Evolutionary conservation across 1,140 invertebrate species (phyloP).

Genomic region (Ganaspis sp.): DNA sequence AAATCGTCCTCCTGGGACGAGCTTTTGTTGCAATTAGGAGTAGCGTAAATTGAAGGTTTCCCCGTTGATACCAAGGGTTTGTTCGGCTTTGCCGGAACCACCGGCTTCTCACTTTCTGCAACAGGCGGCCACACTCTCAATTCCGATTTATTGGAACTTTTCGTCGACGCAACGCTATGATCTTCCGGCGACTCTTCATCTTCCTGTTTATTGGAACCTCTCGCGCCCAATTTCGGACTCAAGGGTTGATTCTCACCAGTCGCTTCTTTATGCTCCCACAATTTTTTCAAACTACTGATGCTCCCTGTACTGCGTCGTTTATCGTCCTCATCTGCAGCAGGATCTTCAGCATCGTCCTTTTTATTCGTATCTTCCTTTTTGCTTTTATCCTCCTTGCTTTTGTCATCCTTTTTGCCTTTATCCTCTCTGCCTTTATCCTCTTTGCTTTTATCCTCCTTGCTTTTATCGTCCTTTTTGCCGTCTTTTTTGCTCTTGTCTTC

Average conservation of each 20-base stretch:
- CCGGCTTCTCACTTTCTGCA: constrained; percentile 81
- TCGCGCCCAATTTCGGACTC: constrained; percentile 80
- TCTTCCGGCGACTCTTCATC: constrained; percentile 77
- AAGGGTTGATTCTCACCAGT: constrained; percentile 75
- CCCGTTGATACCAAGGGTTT: constrained; percentile 71
- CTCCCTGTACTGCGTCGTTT: constrained; percentile 94
- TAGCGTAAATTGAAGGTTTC: constrained; percentile 78
- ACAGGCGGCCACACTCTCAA: constrained; percentile 78
- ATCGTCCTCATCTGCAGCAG: constrained; percentile 86
- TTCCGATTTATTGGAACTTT: constrained; percentile 73
- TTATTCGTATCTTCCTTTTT: too few species aligned
- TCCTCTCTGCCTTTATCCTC: too few species aligned
- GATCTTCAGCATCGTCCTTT: too few species aligned
- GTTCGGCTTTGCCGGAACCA: constrained; percentile 80
- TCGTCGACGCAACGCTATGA: constrained; percentile 70
- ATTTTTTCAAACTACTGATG: constrained; percentile 93
- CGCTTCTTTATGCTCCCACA: constrained; percentile 89
- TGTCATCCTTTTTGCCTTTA: too few species aligned
- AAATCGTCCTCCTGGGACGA: constrained; percentile 52
- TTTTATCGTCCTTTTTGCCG: too few species aligned
- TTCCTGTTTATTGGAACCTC: constrained; percentile 56
- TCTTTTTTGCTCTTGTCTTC: too few species aligned
- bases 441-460: too few species aligned
- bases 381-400: too few species aligned
- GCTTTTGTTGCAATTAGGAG: constrained; percentile 74